Evolutionary conservation across 2,797 vertebrate species (phyloP).

Genomic region (Arctocebus calabarensis): DNA sequence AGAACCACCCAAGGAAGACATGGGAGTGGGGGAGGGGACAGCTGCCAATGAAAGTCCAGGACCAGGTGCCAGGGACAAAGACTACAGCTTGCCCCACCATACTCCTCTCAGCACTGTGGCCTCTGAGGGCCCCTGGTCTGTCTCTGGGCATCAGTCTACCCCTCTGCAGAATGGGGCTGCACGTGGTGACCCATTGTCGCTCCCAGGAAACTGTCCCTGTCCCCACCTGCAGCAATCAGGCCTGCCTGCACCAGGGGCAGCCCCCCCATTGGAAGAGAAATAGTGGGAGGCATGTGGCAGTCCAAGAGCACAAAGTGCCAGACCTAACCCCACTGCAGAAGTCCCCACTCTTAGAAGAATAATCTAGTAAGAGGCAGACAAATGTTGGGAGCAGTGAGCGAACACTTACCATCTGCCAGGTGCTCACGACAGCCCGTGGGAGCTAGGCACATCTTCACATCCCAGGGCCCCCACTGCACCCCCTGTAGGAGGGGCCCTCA

Average conservation of each 20-base stretch:
- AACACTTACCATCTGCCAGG: too few species aligned
- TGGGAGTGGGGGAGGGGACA: too few species aligned
- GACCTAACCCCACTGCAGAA: not conserved
- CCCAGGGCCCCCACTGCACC: not conserved
- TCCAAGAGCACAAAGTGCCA: too few species aligned
- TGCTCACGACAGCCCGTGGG: too few species aligned
- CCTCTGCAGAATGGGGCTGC: not conserved
- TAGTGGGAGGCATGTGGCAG: not conserved
- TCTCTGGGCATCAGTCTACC: not conserved
- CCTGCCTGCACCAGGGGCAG: too few species aligned
- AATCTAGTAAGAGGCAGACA: too few species aligned
- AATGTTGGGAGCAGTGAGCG: too few species aligned
- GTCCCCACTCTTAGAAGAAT: not conserved
- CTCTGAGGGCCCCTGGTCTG: not conserved
- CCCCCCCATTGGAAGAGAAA: not conserved
- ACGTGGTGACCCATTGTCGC: not conserved
- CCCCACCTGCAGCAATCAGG: not conserved
- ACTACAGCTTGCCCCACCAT: fast-evolving
- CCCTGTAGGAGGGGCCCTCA: not conserved
- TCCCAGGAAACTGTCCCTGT: not conserved
- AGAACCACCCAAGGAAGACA: not conserved
- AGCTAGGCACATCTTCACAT: too few species aligned
- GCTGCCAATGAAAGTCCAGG: not conserved
- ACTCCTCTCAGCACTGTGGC: not conserved
- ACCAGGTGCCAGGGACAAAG: not conserved